A percentile compares a stretch with the other conserved stretches of the same genome.
phyloP scores from a whole-genome alignment of 2,797 vertebrate genomes.

The Pelochelys cantorii region DNA sequence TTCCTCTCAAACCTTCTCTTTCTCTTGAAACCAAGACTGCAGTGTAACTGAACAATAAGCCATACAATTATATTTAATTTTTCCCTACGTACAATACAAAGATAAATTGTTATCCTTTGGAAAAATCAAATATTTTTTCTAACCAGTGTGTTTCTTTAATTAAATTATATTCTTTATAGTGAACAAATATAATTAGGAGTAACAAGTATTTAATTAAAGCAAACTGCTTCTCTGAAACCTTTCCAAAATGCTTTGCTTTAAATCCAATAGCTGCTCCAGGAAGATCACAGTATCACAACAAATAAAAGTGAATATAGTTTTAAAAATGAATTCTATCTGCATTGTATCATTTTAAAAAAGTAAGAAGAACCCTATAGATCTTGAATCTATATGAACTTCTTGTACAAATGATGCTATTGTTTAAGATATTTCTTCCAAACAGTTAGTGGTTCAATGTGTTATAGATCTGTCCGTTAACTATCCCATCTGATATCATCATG shows the following conservation, averaged over 20 bases:
- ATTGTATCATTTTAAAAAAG: slow-evolving; percentile 17
- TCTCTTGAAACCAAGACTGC: slow-evolving; percentile 43
- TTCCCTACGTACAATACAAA: slow-evolving; percentile 66
- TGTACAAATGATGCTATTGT: slow-evolving; percentile 22
- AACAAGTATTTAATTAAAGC: slow-evolving; percentile 82
- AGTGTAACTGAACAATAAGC: slow-evolving; percentile 36
- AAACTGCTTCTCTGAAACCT: slow-evolving; percentile 76
- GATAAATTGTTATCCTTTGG: slow-evolving; percentile 67
- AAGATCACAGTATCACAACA: slow-evolving; percentile 35
- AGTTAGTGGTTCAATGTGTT: slow-evolving; percentile 36
- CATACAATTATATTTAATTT: slow-evolving; percentile 55
- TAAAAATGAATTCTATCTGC: slow-evolving; percentile 29
- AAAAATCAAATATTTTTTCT: slow-evolving; percentile 77
- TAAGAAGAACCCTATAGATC: slow-evolving; percentile 51
- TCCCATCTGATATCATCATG: slow-evolving; percentile 63
- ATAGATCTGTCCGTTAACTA: slow-evolving; percentile 51
- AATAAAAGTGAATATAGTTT: slow-evolving; percentile 40
- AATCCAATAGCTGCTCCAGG: slow-evolving; percentile 56
- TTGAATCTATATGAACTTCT: neutral
- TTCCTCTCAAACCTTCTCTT: slow-evolving; percentile 18
- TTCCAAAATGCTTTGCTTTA: slow-evolving; percentile 62
- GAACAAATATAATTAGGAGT: slow-evolving; percentile 80
- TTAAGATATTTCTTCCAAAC: slow-evolving; percentile 43
- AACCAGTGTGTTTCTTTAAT: slow-evolving; percentile 75
- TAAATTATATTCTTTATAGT: slow-evolving; percentile 79